Evolutionary conservation across 1,140 invertebrate species (phyloP), one percentile per base, ranked within the genome.

Genomic region (Macrobrachium rosenbergii): DNA sequence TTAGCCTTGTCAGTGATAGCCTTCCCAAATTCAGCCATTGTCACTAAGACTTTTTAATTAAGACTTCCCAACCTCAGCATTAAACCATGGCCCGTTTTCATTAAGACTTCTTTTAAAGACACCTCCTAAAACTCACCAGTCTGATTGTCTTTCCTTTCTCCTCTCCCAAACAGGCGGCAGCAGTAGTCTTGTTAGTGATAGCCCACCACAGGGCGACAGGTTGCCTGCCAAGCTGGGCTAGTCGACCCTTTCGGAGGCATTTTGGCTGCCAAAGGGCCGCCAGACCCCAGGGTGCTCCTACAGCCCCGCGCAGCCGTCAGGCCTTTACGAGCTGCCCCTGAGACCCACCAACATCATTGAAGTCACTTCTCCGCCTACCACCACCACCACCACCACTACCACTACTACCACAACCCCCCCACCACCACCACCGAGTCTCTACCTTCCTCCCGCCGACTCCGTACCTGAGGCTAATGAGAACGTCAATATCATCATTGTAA

Each of bases 201-300:
- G 85, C 73, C 23, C 28, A 52, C 23, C 28, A 52, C 3, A 19
- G 83, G 10, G 45, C 78, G 10, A 23, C 67, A 78, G 78, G n/a
- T 78, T 79, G 43, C 85, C 85, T 17, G 78, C 85, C n/a, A 81
- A 82, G 72, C 69, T 87, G 59, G 85, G 76, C 58, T 67, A 63
- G 76, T 80, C 19, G 67, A 80, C 52, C 63, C 62, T 52, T 69
- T 75, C 19, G 23, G 45, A 0, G 76, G 62, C 8, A 52, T 62
- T 59, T 37, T 87, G n/a, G n/a, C 78, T 0, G 21, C 60, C 8
- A 45, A 45, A 12, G 23, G 23, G 63, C 75, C 59, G 14, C 16
- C 62, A 43, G 5, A 19, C 37, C 63, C n/a, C 16, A 2, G 85
- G 85, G 23, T 87, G 82, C 69, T 58, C 52, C 78, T 87, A 87